phyloP scores from a whole-genome alignment of 2,113 vertebrate genomes.

The Tricholaema leucomelas region DNA sequence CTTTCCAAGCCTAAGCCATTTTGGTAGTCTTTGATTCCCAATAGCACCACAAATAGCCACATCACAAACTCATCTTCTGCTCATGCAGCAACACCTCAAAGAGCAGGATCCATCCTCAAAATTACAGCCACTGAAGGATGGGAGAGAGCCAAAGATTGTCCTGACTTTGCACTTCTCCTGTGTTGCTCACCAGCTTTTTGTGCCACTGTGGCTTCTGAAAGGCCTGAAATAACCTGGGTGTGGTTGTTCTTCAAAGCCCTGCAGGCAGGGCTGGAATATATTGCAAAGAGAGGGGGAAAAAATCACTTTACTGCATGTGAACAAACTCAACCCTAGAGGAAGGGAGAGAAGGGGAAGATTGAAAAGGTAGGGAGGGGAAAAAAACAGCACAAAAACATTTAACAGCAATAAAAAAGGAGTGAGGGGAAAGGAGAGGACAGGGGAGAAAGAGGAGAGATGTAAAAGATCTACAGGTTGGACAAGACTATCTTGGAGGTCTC shows the following conservation, averaged over 20 bases:
- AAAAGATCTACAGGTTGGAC: no score
- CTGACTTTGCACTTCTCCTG: conserved; percentile 5
- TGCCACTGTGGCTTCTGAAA: not conserved
- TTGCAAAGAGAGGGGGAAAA: no score
- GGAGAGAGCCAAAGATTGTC: not conserved
- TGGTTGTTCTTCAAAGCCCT: no score
- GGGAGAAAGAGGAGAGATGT: no score
- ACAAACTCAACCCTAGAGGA: not conserved
- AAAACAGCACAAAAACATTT: no score
- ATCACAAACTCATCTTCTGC: not conserved
- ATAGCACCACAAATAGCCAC: not conserved
- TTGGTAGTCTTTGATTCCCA: no score
- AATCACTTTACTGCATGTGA: not conserved
- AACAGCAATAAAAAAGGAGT: not conserved
- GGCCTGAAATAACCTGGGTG: conserved; percentile 36
- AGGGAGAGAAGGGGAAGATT: not conserved
- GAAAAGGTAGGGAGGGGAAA: not conserved
- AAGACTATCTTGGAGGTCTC: no score
- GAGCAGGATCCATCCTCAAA: not conserved
- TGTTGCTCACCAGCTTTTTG: not conserved
- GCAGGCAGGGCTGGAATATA: no score
- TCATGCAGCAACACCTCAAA: not conserved
- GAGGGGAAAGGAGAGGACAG: not conserved
- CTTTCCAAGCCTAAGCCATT: no score
- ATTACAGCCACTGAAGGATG: not conserved